phyloP scores from a whole-genome alignment of 2,888 invertebrate species.

The Slavum lentiscoides region DNA sequence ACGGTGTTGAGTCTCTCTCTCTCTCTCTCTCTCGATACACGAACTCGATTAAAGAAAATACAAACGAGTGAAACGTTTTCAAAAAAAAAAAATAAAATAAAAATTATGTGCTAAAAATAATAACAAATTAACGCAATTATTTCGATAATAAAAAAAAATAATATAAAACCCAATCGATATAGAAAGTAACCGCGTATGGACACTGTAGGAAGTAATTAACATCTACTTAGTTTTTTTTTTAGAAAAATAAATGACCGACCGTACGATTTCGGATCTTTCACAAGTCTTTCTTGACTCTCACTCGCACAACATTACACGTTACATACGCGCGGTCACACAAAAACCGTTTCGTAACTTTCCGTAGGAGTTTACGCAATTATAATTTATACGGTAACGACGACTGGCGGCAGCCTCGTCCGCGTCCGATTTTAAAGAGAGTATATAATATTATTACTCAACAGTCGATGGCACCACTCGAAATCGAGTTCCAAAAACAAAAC shows the following conservation, averaged over 20 bases:
- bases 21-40: background rate
- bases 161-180: conserved; percentile 29
- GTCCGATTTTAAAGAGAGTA: conserved; percentile 6
- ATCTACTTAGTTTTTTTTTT: background rate
- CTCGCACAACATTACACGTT: background rate
- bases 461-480: background rate
- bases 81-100: background rate
- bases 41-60: conserved; percentile 27
- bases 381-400: background rate
- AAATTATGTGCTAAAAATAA: conserved; percentile 25
- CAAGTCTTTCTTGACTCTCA: conserved; percentile 7
- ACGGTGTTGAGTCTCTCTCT: conserved; percentile 7
- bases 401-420: background rate
- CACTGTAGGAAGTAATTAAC: conserved; percentile 37
- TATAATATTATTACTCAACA: conserved; percentile 31
- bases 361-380: conserved; percentile 34
- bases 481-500: background rate
- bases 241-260: background rate
- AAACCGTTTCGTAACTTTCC: conserved; percentile 30
- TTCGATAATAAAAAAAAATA: conserved; percentile 4
- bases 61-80: conserved; percentile 30
- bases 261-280: conserved; percentile 22
- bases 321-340: background rate
- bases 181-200: conserved; percentile 20
- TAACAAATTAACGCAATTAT: conserved; percentile 24